Evolutionary conservation across 2,888 invertebrate species (phyloP).

Genomic region (Bugulina stolonifera): DNA sequence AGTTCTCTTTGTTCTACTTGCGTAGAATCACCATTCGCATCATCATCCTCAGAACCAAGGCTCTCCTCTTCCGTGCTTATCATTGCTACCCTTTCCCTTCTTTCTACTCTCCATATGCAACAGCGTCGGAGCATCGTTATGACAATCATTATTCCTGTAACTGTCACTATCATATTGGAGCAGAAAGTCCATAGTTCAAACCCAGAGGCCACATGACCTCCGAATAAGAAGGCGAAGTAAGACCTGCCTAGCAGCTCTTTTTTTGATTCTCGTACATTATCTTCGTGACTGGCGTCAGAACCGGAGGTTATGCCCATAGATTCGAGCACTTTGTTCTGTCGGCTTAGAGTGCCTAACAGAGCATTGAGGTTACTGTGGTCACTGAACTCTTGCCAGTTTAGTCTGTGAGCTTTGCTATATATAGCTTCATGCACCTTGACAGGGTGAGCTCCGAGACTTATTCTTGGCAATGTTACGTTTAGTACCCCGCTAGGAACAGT

Average conservation of each 20-base stretch:
- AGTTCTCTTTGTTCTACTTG: no score
- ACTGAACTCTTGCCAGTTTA: not conserved
- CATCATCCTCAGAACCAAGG: no score
- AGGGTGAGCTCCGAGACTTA: not conserved
- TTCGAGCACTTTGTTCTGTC: not conserved
- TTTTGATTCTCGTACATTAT: not conserved
- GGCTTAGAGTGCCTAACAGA: not conserved
- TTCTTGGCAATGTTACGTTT: not conserved
- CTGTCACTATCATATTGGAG: not conserved
- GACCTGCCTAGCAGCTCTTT: not conserved
- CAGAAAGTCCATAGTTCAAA: not conserved
- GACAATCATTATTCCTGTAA: not conserved
- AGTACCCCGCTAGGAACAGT: not conserved
- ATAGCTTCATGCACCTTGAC: not conserved
- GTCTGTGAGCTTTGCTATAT: not conserved
- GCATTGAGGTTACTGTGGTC: not conserved
- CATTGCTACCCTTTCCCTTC: no score
- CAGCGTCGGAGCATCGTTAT: not conserved
- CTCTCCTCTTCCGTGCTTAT: no score
- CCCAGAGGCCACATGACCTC: slow-evolving; percentile 1
- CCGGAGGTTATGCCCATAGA: not conserved
- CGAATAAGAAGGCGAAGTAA: not conserved
- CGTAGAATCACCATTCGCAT: no score
- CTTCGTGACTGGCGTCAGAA: not conserved
- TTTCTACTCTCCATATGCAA: no score